Base-by-base conservation (phyloP, 1,140 invertebrate species). In the Andrena cerasifolii region DNA sequence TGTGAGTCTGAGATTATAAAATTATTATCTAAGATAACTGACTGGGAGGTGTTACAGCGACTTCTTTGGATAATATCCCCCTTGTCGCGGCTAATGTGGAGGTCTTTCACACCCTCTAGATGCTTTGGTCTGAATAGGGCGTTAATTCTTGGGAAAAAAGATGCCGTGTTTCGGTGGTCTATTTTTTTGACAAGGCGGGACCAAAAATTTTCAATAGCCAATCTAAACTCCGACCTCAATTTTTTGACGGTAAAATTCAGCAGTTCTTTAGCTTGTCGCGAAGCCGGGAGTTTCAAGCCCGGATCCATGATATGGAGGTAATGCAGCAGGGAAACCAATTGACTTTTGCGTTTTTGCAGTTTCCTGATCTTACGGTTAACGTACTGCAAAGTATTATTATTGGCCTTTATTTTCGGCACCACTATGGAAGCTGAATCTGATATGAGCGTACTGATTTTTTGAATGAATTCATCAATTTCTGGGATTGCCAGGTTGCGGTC, bases 221-320 rank as follows among this genome's bases (percentile, higher is more conserved):
- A 4, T 31, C 2, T 56, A 4, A 56, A 18, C 18, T 28, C 26
- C 0, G 0, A 3, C 3, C 18, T 4, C 0, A 56, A 14, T 0
- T 10, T 3, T 16, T 31, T 28, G 2, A 0, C 12, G 0, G 26
- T 16, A 1, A 16, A 0, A 31, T 33, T 56, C 3, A 18, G 26
- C 1, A 4, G 5, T 14, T n/a, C 3, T 33, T 56, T 56, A 16
- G 28, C 14, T 56, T 31, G 14, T 26, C 18, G 1, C 28, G 0
- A 28, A 1, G 0, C 0, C 10, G 36, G 36, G 10, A 31, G 10
- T 1, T 6, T 31, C 0, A 3, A 18, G 10, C 3, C 0, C 0
- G 54, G 54, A 16, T 56, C 26, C 0, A 3, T 1, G 0, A 31
- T 0, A 18, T 31, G 28, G 0, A 56, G 12, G 0, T 33, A 2